Base-by-base conservation (phyloP, 2,888 invertebrate genomes). In the Yponomeuta cagnagella region DNA sequence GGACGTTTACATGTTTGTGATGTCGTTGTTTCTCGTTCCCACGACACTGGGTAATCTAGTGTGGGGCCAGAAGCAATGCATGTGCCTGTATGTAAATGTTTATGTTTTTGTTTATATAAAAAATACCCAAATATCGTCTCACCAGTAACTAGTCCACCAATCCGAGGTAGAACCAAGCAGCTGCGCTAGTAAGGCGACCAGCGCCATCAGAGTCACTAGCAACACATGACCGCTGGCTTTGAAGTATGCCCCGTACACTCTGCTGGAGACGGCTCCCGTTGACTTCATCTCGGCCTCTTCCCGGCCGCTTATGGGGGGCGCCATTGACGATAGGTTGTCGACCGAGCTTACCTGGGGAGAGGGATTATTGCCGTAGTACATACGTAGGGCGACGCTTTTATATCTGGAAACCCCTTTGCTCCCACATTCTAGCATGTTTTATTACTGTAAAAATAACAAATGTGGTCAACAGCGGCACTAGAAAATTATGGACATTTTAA, bases 71-170 rank as follows among this genome's bases (percentile, higher is more conserved):
- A 23, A 23, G 23, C 23, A 23, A 23, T 23, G 23, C 23, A 23
- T 23, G 23, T 23, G 23, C 23, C 23, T 23, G 23, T 23, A 23
- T 23, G 23, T 23, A 23, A 23, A 23, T 23, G 23, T 23, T 23
- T 23, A 23, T 23, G 23, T 23, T 23, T 23, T 23, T 23, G 23
- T 23, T 23, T 23, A 1, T 23, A 1, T 23, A 23, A 23, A 23
- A 43, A 43, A 43, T 43, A 43, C 9, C 5, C 33, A 58, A 12
- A 58, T 58, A 8, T 15, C 52, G 52, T 79, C 87, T 90, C 78
- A 95, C 97, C 96, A 97, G 79, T 93, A 94, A 8, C 95, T 94
- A 9, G 97, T 93, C 91, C 96, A 97, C 87, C 95, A 96, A 82
- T 97, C 97, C 0, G 95, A 94, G 8, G 94, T 93, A 10, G 96